Evolutionary conservation across 37 sponge, comb jelly and placozoan species (phyloP), one percentile per base, ranked within the genome.

Genomic region (Diacarnus erythraeanus): DNA sequence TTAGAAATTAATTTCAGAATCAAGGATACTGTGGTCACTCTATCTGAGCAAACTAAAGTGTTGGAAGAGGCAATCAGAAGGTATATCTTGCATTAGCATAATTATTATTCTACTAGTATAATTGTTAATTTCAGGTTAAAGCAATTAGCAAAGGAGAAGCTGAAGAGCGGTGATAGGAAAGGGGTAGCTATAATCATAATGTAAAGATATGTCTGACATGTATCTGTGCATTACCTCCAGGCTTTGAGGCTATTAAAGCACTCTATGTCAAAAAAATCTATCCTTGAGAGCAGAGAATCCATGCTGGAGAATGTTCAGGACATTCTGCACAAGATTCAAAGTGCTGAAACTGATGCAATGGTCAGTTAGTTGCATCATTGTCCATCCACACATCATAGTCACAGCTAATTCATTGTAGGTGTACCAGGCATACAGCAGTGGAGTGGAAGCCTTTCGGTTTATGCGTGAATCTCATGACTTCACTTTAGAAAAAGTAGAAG

Each of bases 271-370:
- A 10, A 44, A 3, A 27, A 67, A 35, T 35, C 34, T 4, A 12
- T 31, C 18, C 58, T 76, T 35, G 29, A 38, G 17, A 76, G 75
- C 33, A 69, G 57, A 38, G 75, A 65, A 38, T 39, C 23, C 34
- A 37, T 37, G 15, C 42, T 88, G 66, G 79, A 83, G 29, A 88
- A 89, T 47, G 27, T 89, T 38, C 67, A 89, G 33, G 42, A 27
- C 33, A 81, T 85, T 29, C 74, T 85, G 26, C 61, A 71, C 30
- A 67, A 77, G 35, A 90, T 90, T n/a, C 91, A 90, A 37, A 64
- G 54, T 65, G 91, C 91, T 35, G 91, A 90, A 41, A 90, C 86
- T 10, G 82, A 90, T 85, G 67, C 66, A 43, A 63, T 84, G 86
- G 91, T 90, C 22, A 70, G 80, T 44, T 1, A 66, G 9, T 76